phyloP scores from a whole-genome alignment of 2,888 invertebrate species.

The Aporophyla lueneburgensis region DNA sequence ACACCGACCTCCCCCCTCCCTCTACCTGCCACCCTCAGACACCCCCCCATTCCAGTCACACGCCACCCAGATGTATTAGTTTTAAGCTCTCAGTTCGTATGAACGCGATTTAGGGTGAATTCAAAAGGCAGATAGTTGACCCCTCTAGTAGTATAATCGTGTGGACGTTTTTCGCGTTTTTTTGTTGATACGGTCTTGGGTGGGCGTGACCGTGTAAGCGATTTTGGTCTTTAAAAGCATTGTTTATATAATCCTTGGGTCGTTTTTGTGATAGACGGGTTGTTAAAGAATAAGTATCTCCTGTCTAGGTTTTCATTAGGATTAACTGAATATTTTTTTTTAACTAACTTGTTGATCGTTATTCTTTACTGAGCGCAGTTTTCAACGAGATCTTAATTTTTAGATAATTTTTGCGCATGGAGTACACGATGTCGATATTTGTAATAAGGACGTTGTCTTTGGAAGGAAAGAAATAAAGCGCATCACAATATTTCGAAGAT shows the following conservation, averaged over 20 bases:
- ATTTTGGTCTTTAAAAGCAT: constrained; percentile 64
- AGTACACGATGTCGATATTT: neutral
- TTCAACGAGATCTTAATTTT: neutral
- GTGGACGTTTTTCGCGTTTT: constrained; percentile 73
- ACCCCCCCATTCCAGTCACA: constrained; percentile 71
- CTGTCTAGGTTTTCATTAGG: constrained; percentile 1
- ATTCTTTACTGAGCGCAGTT: neutral
- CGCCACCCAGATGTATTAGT: constrained; percentile 89
- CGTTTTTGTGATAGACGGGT: constrained; percentile 7
- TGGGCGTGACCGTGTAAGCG: constrained; percentile 61
- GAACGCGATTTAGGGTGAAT: constrained; percentile 85
- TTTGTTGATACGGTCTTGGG: constrained; percentile 65
- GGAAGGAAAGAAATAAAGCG: neutral
- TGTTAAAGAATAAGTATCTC: constrained; percentile 14
- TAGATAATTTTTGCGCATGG: neutral
- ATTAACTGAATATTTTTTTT: no score
- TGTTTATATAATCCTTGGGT: constrained; percentile 54
- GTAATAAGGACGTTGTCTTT: neutral
- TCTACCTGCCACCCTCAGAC: constrained; percentile 66
- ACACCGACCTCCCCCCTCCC: constrained; percentile 79
- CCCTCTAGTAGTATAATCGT: constrained; percentile 80
- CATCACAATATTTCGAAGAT: neutral
- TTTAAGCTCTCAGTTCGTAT: constrained; percentile 87
- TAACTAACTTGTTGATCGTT: neutral
- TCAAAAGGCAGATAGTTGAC: constrained; percentile 82